Percentiles rank a stretch among this genome's conserved stretches.
These are phyloP conservation scores for Ctenosaura bakeri DNA, from an alignment of 2,797 vertebrate species.

Conservation along the genomic window DNA sequence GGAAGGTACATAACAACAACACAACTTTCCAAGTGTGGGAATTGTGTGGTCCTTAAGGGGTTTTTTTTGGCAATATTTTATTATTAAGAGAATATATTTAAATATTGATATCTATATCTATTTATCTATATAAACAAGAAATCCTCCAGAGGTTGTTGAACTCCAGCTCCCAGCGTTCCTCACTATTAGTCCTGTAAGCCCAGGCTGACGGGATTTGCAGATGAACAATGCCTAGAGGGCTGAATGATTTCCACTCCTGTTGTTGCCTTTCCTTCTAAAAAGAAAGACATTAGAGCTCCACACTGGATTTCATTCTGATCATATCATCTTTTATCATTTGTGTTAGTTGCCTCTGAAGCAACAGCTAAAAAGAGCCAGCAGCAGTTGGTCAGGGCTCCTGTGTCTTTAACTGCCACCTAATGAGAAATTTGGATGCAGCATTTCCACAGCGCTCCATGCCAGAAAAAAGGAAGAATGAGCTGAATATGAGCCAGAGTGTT, in stretches of 20 bases:
- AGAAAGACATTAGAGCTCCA: not conserved
- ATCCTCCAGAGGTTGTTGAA: too few species aligned
- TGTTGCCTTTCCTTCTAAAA: not conserved
- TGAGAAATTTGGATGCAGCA: not conserved
- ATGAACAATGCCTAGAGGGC: too few species aligned
- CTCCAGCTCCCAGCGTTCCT: too few species aligned
- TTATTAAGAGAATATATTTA: too few species aligned
- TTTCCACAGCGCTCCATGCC: not conserved
- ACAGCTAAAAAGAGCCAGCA: not conserved
- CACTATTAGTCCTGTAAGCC: too few species aligned
- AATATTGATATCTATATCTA: too few species aligned
- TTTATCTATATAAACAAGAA: too few species aligned
- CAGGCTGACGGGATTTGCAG: too few species aligned
- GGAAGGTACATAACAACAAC: too few species aligned
- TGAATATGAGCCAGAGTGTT: not conserved
- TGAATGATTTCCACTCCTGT: not conserved
- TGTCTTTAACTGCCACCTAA: not conserved
- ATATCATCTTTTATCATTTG: not conserved
- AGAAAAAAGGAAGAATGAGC: not conserved
- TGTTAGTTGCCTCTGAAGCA: not conserved
- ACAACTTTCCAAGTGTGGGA: too few species aligned
- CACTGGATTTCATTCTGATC: not conserved
- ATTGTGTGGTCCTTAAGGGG: too few species aligned
- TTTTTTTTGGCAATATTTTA: too few species aligned
- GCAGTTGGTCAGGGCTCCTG: not conserved